Percentiles rank a stretch among this genome's conserved stretches.
Conservation (phyloP, 2,888 invertebrate species). For the Leucophora obtusa region DNA sequence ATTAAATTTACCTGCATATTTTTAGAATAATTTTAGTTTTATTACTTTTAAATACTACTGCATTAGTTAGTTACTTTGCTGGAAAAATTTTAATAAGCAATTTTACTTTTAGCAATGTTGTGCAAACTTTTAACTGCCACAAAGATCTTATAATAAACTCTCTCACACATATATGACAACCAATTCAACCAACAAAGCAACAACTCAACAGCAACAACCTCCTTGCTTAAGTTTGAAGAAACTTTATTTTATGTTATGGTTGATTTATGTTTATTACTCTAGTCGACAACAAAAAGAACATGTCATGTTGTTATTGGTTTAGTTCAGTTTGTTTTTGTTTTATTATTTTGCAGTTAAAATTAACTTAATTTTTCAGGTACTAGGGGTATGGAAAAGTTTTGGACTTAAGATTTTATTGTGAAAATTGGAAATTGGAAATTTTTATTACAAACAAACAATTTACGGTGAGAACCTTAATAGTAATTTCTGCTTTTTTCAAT, state of each 20-base stretch:
- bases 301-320: slow-evolving; percentile 50
- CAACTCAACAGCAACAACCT: slow-evolving; percentile 9
- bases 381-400: neutral
- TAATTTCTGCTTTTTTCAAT: too few species aligned
- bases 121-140: neutral
- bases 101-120: neutral
- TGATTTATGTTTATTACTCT: slow-evolving; percentile 62
- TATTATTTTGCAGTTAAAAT: slow-evolving; percentile 23
- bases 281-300: slow-evolving; percentile 41
- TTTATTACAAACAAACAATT: too few species aligned
- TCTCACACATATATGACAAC: slow-evolving; percentile 29
- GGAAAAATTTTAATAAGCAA: neutral
- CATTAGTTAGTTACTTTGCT: slow-evolving; percentile 10
- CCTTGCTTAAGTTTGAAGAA: slow-evolving; percentile 45
- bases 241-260: slow-evolving; percentile 62
- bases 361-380: slow-evolving; percentile 36
- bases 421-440: too few species aligned
- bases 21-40: slow-evolving; percentile 48
- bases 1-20: slow-evolving; percentile 8
- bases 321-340: slow-evolving; percentile 11
- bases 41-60: slow-evolving; percentile 52
- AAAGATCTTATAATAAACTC: neutral
- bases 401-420: too few species aligned
- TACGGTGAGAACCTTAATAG: too few species aligned
- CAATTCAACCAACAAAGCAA: slow-evolving; percentile 3